Evolutionary conservation across 2,888 invertebrate species (phyloP).

Genomic region (Podotricha telesiphe): DNA sequence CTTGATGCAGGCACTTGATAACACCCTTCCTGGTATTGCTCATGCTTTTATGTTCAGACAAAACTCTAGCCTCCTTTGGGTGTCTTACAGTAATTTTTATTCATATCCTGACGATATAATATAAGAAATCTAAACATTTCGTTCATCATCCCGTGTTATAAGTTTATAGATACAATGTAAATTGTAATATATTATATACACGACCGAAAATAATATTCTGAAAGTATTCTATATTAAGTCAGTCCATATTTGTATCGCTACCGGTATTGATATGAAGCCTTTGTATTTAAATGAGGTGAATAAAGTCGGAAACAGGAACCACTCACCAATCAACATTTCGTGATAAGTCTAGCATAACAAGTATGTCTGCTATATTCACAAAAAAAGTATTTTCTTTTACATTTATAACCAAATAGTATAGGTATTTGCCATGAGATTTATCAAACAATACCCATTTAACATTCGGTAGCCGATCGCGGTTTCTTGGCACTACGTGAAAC

Average conservation of each 20-base stretch:
- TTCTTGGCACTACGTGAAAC: constrained; percentile 78
- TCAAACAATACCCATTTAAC: constrained; percentile 68
- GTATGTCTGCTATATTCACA: background rate
- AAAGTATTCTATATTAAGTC: constrained; percentile 42
- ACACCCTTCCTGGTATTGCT: constrained; percentile 57
- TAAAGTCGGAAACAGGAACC: constrained; percentile 73
- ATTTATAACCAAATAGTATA: constrained; percentile 12
- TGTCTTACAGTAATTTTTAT: background rate
- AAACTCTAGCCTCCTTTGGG: background rate
- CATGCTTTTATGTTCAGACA: constrained; percentile 37
- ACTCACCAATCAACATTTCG: constrained; percentile 53
- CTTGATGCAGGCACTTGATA: constrained; percentile 58
- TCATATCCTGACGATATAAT: background rate
- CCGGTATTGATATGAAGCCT: constrained; percentile 56
- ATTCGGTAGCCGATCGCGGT: constrained; percentile 74
- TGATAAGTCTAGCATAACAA: constrained; percentile 48
- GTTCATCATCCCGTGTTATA: background rate
- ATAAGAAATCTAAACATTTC: background rate
- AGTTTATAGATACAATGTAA: background rate
- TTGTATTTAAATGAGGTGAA: constrained; percentile 72
- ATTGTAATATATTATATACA: background rate
- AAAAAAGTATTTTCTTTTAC: background rate
- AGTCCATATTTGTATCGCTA: constrained; percentile 49
- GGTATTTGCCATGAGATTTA: constrained; percentile 33
- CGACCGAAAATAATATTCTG: background rate